Evolutionary conservation across 2,797 vertebrate species (phyloP).

Genomic region (Gallinago solitaria): DNA sequence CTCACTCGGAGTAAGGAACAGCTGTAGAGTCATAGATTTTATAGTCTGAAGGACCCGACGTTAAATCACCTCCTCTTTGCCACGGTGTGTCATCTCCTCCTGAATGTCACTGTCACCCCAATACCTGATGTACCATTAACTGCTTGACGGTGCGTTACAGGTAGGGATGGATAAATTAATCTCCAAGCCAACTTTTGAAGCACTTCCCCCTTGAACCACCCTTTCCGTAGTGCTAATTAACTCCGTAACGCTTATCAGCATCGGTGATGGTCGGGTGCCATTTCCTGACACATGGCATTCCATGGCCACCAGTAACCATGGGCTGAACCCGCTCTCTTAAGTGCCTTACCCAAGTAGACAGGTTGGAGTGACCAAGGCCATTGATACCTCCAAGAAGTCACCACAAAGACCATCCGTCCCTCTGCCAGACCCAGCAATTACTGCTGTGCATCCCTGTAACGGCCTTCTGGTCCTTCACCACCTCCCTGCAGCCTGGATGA

Average conservation of each 20-base stretch:
- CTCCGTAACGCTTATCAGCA: neutral
- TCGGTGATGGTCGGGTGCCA: neutral
- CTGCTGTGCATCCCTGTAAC: neutral
- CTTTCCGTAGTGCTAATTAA: neutral
- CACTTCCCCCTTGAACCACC: slow-evolving; percentile 18
- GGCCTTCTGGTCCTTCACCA: neutral
- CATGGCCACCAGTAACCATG: neutral
- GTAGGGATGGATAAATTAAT: neutral
- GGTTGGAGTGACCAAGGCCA: neutral
- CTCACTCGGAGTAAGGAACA: neutral
- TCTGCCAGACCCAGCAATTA: neutral
- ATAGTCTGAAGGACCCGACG: neutral
- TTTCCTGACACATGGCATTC: slow-evolving; percentile 56
- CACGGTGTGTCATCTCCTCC: neutral
- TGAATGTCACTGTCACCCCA: neutral
- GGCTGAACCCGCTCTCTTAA: neutral
- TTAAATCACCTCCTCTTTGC: neutral
- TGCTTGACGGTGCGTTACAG: neutral
- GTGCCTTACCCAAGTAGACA: neutral
- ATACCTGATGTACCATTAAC: neutral
- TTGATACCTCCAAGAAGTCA: neutral
- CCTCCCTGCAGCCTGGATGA: neutral
- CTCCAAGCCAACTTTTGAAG: slow-evolving; percentile 8
- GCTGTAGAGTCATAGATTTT: neutral
- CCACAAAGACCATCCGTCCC: neutral